Conservation (phyloP, 2,888 invertebrate genomes). For the Hetaerina titia region DNA sequence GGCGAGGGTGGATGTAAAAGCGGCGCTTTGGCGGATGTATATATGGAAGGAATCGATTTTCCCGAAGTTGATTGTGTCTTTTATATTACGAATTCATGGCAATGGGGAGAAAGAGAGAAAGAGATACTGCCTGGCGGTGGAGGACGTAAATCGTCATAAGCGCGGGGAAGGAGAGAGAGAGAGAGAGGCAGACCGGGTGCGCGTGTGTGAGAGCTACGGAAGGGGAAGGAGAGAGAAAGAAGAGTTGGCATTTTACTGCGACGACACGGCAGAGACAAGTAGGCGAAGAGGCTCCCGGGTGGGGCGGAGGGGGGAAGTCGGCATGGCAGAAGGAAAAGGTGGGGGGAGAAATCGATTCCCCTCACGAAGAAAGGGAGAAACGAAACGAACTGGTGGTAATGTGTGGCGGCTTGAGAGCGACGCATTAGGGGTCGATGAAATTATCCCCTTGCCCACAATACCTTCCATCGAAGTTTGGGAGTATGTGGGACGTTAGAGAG, state of each 20-base stretch:
- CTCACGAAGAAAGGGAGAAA: constrained; percentile 70
- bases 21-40: constrained; percentile 46
- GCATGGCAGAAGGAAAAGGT: background rate
- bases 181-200: constrained; percentile 68
- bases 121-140: constrained; percentile 69
- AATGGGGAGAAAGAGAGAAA: constrained; percentile 68
- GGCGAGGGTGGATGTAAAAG: constrained; percentile 47
- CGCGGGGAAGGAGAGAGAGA: constrained; percentile 60
- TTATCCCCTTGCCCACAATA: background rate
- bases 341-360: background rate
- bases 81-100: constrained; percentile 63
- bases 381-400: constrained; percentile 76
- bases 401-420: too few species aligned
- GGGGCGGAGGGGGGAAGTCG: background rate
- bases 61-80: constrained; percentile 54
- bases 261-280: background rate
- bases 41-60: constrained; percentile 62
- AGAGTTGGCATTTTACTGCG: constrained; percentile 35
- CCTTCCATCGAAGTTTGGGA: too few species aligned
- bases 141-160: constrained; percentile 72
- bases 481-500: too few species aligned
- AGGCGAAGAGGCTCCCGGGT: background rate
- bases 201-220: constrained; percentile 71
- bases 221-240: constrained; percentile 72
- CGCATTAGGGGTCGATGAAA: background rate